These are phyloP conservation scores for Drosophila azteca DNA, from an alignment of 1,140 invertebrate species.

Conservation along the genomic window DNA sequence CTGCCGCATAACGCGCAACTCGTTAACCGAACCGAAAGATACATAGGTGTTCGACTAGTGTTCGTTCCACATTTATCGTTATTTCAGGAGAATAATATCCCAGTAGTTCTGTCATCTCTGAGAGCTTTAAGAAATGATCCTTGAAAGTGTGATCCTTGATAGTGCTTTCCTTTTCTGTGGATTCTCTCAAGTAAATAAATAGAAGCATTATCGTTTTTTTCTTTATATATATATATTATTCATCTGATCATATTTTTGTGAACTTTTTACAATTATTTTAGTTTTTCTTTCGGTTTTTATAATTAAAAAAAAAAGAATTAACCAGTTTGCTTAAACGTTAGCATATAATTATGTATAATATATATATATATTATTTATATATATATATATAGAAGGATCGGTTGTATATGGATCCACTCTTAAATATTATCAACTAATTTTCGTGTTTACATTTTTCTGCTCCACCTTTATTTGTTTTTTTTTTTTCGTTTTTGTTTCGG, in stretches of 20 bases:
- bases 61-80: too few relatives aligned
- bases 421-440: conserved; percentile 73
- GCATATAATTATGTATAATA: conserved; percentile 51
- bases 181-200: conserved; percentile 26
- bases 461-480: conserved; percentile 11
- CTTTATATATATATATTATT: conserved; percentile 77
- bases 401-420: conserved; percentile 51
- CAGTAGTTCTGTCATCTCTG: too few relatives aligned
- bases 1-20: too few relatives aligned
- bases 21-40: too few relatives aligned
- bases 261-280: conserved; percentile 82
- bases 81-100: too few relatives aligned
- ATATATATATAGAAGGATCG: conserved; percentile 37
- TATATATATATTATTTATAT: conserved; percentile 46
- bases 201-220: conserved; percentile 27
- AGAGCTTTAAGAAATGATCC: too few relatives aligned
- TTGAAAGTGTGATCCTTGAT: too few relatives aligned
- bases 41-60: too few relatives aligned
- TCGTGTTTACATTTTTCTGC: conserved; percentile 35
- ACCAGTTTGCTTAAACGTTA: conserved; percentile 74
- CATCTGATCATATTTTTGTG: conserved; percentile 81
- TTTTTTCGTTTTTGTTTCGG: conserved; percentile 2
- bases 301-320: conserved; percentile 80
- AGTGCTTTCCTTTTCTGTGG: too few relatives aligned
- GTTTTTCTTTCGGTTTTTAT: conserved; percentile 65